Percentiles rank a stretch among this genome's conserved stretches.
Conservation (phyloP, 2,888 invertebrate genomes). For the Leptothorax acervorum region DNA sequence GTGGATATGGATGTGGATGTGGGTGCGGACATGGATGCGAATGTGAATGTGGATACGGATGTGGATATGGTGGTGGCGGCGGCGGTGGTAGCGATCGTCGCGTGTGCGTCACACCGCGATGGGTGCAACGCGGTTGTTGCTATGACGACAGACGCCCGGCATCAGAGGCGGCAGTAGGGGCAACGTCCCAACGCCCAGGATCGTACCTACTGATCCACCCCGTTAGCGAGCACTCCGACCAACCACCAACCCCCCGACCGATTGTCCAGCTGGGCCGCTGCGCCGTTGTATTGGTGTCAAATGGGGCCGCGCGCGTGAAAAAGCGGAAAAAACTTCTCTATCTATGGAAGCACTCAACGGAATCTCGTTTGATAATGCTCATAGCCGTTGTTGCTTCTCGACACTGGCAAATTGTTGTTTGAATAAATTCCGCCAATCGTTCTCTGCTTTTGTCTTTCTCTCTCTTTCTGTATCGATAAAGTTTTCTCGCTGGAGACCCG, state of each 20-base stretch:
- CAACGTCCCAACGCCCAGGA: constrained; percentile 85
- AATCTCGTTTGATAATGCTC: constrained; percentile 39
- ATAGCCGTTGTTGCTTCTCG: constrained; percentile 7
- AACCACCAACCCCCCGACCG: background rate
- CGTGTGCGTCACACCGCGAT: constrained; percentile 75
- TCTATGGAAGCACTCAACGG: constrained; percentile 3
- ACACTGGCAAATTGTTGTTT: constrained; percentile 12
- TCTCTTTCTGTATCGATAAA: background rate
- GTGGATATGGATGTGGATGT: constrained; percentile 49
- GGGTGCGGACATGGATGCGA: background rate
- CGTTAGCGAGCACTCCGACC: constrained; percentile 36
- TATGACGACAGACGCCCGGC: constrained; percentile 86
- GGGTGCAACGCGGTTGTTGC: constrained; percentile 86
- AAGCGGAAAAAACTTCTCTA: constrained; percentile 35
- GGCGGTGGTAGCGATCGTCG: constrained; percentile 50
- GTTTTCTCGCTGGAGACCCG: background rate
- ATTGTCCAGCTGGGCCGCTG: constrained; percentile 24
- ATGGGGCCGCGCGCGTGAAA: constrained; percentile 21
- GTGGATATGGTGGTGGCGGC: constrained; percentile 45
- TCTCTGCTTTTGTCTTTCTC: background rate
- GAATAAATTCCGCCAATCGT: background rate
- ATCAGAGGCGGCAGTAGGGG: constrained; percentile 85
- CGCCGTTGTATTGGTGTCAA: constrained; percentile 26
- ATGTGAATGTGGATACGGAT: background rate
- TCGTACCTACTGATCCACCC: constrained; percentile 81